These are phyloP conservation scores for Pimephales promelas DNA, from an alignment of 2,113 vertebrate genomes.

Conservation along the genomic window DNA sequence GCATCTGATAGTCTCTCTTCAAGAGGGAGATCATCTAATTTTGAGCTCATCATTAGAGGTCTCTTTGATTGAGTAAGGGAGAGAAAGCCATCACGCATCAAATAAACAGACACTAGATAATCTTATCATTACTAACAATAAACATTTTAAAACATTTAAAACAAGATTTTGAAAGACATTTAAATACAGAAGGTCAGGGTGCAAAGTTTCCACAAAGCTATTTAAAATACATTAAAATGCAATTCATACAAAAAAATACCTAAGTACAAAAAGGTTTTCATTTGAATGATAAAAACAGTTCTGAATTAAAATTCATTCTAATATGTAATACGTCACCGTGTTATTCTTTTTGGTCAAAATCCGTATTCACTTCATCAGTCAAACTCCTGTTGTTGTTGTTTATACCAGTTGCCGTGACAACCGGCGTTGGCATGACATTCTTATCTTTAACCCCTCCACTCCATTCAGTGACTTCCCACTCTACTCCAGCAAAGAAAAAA, in stretches of 20 bases:
- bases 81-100: not conserved
- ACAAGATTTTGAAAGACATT: not conserved
- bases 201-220: not conserved
- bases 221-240: not conserved
- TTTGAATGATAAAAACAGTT: too few relatives aligned
- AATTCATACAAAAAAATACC: not conserved
- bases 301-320: too few relatives aligned
- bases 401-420: slow-evolving; percentile 61
- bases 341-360: not conserved
- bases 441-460: not conserved
- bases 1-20: not conserved
- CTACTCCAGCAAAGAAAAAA: not conserved
- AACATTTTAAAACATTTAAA: too few relatives aligned
- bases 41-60: slow-evolving; percentile 7
- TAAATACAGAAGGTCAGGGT: not conserved
- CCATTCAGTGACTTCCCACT: not conserved
- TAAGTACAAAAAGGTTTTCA: too few relatives aligned
- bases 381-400: slow-evolving; percentile 29
- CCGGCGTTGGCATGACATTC: not conserved
- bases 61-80: not conserved
- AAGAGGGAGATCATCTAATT: not conserved
- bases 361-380: not conserved
- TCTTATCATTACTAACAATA: not conserved
- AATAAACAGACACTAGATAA: not conserved
- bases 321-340: not conserved